A percentile compares a stretch with the other conserved stretches of the same genome.
Evolutionary conservation across 2,888 invertebrate genomes (phyloP).

Genomic region (Papilio elwesi): DNA sequence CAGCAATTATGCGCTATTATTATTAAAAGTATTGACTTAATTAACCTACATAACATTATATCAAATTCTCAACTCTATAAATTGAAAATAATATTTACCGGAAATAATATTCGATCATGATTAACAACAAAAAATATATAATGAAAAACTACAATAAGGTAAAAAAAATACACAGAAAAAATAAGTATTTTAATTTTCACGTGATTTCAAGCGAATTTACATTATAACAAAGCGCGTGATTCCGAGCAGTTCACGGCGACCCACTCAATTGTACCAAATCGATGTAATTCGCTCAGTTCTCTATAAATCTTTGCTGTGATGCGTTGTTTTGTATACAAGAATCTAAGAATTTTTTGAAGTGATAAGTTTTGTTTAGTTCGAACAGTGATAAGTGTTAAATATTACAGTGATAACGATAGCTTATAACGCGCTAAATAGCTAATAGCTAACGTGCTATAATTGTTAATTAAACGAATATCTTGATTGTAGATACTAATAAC

Average conservation of each 20-base stretch:
- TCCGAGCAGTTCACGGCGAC: constrained; percentile 9
- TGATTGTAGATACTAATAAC: too few species aligned
- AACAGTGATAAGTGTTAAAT: not conserved
- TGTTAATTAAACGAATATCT: too few species aligned
- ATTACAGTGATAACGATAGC: not conserved
- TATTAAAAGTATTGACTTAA: too few species aligned
- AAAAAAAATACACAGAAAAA: constrained; percentile 26
- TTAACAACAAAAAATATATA: not conserved
- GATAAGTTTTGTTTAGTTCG: not conserved
- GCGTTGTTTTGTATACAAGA: not conserved
- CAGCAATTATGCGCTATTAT: too few species aligned
- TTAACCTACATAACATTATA: too few species aligned
- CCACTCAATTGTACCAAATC: constrained; percentile 17
- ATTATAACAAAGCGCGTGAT: constrained; percentile 19
- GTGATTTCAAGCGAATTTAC: constrained; percentile 15
- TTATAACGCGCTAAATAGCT: too few species aligned
- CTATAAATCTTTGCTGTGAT: constrained; percentile 8
- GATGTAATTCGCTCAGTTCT: constrained; percentile 23
- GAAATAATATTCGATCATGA: not conserved
- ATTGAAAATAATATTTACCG: not conserved
- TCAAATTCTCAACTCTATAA: too few species aligned
- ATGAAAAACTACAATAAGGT: not conserved
- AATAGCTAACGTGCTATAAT: too few species aligned
- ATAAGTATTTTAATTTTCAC: constrained; percentile 26
- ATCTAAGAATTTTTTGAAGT: constrained; percentile 8